Evolutionary conservation across 1,140 invertebrate genomes (phyloP).

Genomic region (roundworm (Caenorhabditis elegans)): DNA sequence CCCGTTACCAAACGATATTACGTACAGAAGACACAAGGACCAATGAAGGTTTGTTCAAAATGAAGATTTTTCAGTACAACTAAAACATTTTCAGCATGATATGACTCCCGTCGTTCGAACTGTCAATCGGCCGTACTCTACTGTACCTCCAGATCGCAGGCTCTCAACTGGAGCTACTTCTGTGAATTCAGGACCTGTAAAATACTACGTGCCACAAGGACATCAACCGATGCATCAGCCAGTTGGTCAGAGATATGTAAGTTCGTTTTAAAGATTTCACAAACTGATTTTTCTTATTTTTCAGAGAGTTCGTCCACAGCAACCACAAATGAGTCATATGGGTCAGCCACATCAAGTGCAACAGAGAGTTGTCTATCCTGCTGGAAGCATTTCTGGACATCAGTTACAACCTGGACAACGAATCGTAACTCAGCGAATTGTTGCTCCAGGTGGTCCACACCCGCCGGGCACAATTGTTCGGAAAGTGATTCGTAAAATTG

Average conservation of each 20-base stretch:
- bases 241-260: neutral
- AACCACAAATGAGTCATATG: no score
- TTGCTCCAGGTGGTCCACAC: neutral
- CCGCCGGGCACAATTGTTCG: neutral
- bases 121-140: neutral
- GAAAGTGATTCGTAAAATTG: constrained; percentile 4
- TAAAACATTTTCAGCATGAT: neutral
- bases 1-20: neutral
- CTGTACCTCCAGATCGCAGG: no score
- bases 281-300: neutral
- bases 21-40: neutral
- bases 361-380: neutral
- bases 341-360: neutral
- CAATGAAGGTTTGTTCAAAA: neutral
- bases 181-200: neutral
- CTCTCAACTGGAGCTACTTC: no score
- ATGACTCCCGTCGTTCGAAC: neutral
- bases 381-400: neutral
- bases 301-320: neutral
- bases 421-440: neutral
- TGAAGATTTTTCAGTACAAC: neutral
- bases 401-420: neutral
- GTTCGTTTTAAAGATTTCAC: neutral
- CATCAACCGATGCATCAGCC: neutral
- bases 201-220: neutral